These are phyloP conservation scores for Podocnemis expansa DNA, from an alignment of 2,113 vertebrate species.

Conservation along the genomic window DNA sequence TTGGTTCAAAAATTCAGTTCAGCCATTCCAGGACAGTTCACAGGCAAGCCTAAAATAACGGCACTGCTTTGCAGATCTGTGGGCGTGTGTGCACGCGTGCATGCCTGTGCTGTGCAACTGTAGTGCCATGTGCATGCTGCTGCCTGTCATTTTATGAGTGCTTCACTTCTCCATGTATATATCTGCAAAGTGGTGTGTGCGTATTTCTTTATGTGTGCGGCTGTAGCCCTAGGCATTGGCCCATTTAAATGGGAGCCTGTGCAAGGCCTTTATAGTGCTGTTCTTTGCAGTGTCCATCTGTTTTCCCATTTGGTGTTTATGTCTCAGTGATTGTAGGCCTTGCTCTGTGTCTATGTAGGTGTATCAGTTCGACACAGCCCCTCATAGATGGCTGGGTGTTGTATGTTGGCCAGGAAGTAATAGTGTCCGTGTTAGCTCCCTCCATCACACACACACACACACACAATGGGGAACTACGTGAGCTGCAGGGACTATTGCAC, in stretches of 20 bases:
- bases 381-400: neutral
- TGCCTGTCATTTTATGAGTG: too few species aligned
- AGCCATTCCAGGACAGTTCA: accelerated
- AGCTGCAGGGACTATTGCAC: neutral
- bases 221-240: too few species aligned
- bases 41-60: neutral
- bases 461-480: neutral
- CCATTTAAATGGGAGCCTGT: too few species aligned
- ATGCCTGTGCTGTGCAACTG: neutral
- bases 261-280: too few species aligned
- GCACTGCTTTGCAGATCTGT: neutral
- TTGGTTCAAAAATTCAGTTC: neutral
- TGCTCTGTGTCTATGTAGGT: accelerated
- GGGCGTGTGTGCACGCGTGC: neutral
- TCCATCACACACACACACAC: too few species aligned
- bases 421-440: neutral
- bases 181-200: too few species aligned
- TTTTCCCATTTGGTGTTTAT: too few species aligned
- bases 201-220: too few species aligned
- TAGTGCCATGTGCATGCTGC: too few species aligned
- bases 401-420: neutral
- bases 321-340: neutral
- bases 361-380: neutral
- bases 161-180: too few species aligned
- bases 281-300: too few species aligned